A percentile compares a stretch with the other conserved stretches of the same genome.
These are phyloP conservation scores for Gallirallus australis DNA, from an alignment of 2,797 vertebrate genomes.

Conservation along the genomic window DNA sequence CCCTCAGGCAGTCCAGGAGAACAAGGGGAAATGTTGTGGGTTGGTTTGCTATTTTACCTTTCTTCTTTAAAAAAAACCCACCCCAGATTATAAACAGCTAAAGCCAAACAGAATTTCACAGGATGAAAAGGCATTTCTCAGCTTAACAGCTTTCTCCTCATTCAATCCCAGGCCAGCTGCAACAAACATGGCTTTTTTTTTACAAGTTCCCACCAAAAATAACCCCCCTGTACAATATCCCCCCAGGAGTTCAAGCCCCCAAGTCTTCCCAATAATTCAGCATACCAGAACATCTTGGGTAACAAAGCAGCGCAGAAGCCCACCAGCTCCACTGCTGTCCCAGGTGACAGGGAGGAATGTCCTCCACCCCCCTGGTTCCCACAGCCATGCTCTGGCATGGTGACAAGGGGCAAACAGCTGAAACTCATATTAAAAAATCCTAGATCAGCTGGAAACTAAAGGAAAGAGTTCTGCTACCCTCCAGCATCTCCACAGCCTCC, in stretches of 20 bases:
- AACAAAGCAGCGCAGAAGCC: neutral
- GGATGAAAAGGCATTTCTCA: conserved; percentile 7
- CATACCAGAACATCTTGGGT: neutral
- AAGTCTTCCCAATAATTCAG: neutral
- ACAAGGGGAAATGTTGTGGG: neutral
- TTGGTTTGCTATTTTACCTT: neutral
- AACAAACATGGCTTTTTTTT: neutral
- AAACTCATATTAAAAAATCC: neutral
- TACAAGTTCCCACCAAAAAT: conserved; percentile 10
- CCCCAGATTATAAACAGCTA: neutral
- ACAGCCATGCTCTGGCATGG: neutral
- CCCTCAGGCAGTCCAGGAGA: neutral
- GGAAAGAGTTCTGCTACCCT: neutral
- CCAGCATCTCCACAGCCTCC: neutral
- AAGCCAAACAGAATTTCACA: neutral
- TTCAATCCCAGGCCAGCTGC: neutral
- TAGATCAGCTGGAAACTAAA: neutral
- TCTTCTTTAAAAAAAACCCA: neutral
- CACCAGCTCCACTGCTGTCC: neutral
- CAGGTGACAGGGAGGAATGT: neutral
- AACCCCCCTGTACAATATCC: neutral
- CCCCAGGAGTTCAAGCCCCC: neutral
- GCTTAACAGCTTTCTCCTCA: neutral
- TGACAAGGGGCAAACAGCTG: neutral
- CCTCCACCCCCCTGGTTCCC: neutral